Evolutionary conservation across 2,797 vertebrate genomes (phyloP).

Genomic region (Leptoclinus maculatus): DNA sequence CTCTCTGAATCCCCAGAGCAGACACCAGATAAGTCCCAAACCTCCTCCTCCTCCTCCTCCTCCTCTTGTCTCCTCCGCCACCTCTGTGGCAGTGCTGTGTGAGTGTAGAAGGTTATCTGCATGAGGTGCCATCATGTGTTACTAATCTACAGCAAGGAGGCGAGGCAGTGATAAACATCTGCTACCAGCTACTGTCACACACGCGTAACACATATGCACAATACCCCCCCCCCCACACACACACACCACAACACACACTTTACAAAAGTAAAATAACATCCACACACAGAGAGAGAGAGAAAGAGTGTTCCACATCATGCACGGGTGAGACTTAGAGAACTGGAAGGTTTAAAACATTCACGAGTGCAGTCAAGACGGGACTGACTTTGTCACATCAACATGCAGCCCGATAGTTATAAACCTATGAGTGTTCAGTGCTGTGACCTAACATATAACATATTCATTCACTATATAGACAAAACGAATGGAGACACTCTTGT

Average conservation of each 20-base stretch:
- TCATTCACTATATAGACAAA: not conserved
- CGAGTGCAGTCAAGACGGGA: conserved; percentile 17
- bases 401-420: conserved; percentile 6
- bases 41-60: conserved; percentile 16
- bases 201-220: not conserved
- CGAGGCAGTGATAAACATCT: conserved; percentile 69
- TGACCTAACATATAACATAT: not conserved
- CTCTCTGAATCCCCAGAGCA: conserved; percentile 29
- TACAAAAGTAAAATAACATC: conserved; percentile 19
- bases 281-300: not conserved
- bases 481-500: not conserved
- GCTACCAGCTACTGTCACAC: conserved; percentile 51
- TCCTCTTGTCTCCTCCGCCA: conserved; percentile 27
- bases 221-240: not conserved
- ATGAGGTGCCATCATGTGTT: conserved; percentile 71
- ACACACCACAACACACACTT: not conserved
- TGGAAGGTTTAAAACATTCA: conserved; percentile 45
- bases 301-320: conserved; percentile 20
- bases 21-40: conserved; percentile 39
- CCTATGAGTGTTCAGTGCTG: conserved; percentile 1
- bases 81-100: conserved; percentile 48
- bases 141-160: conserved; percentile 75
- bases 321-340: conserved; percentile 22
- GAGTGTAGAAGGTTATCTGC: conserved; percentile 71
- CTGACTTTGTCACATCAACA: conserved; percentile 32